Evolutionary conservation across 2,888 invertebrate genomes (phyloP), one percentile per base, ranked within the genome.

Genomic region (Dicyrtoma fusca): DNA sequence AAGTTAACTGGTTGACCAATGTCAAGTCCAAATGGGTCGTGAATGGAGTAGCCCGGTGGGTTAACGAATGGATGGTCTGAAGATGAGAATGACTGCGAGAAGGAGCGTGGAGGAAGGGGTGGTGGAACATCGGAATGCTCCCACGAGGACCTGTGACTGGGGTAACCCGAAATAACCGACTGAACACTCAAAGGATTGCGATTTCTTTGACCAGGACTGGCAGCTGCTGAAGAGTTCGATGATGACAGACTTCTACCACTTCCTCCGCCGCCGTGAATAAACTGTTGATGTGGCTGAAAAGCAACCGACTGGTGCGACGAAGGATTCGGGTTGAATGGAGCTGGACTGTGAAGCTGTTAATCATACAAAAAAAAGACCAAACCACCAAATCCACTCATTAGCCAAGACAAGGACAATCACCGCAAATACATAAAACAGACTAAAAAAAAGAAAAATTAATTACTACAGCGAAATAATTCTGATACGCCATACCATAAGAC

Each of bases 201-300:
- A 65, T 77, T 76, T 55, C 78, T 68, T 25, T 72, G 72, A 21
- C 61, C 53, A 53, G 62, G 51, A 44, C 21, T 19, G 70, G 62
- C 49, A 57, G 42, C 19, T 42, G 23, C 17, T 26, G 62, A 47
- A 19, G 42, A 17, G 21, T 53, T 53, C 91, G 21, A 93, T 94
- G 82, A 94, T 92, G 57, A 25, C 57, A 57, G 23, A 2, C 23
- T 53, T 34, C 61, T 19, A 61, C 21, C 11, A 11, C 23, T 25
- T 49, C 25, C 64, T 57, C 23, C 65, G 91, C 89, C 75, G 82
- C 82, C 47, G 77, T 72, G 62, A 49, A 14, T n/a, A 17, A 80
- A 88, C 85, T 81, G 86, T 84, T 81, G 89, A 83, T 82, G 73
- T 1, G 77, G 79, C 51, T 78, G 78, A 72, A 78, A 78, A 21